Base-by-base conservation (phyloP, 2,797 vertebrate species). In the Trichosurus vulpecula region DNA sequence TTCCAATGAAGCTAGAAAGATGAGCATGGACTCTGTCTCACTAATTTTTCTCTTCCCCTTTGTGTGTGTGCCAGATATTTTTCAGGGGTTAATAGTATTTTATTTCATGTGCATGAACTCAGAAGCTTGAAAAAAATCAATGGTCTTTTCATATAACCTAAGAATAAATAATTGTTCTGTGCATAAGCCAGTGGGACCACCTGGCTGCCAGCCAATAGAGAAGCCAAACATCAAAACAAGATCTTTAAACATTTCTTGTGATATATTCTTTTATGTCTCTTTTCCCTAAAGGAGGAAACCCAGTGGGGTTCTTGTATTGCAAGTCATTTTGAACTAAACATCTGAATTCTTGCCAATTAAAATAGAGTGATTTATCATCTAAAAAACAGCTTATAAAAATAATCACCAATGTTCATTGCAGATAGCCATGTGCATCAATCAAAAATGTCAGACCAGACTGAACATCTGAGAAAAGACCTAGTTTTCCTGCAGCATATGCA, bases 281-380 rank as follows among this genome's bases (percentile, higher is more conserved):
- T n/a, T 58, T 31, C 11, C 13, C 14, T 54, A 90, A 8, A 54
- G 51, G 47, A 3, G n/a, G 25, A 54, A 92, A 52, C 54, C n/a
- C 58, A 90, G 57, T 12, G 8, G 6, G 16, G 47, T 81, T 90
- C 41, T 52, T 92, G 56, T 22, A 22, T n/a, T n/a, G 92, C 90
- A 95, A 81, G 52, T 31, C 90, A 95, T 91, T 93, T 93, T 90
- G 92, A 66, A n/a, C 53, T 35, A 74, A 92, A 56, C 9, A 66
- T 89, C 10, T 52, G 5, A 10, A 27, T 53, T 94, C 53, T 57
- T 58, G 57, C 52, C 91, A 91, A 52, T 25, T 96, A 52, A 92
- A 95, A 54, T 9, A 54, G 54, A 92, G 52, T 90, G 53, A 90
- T 52, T 52, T 11, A 35, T 52, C 53, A 54, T 90, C 19, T 19